These are phyloP conservation scores for Lasioglossum zephyrum DNA, from an alignment of 2,888 invertebrate species.

Conservation along the genomic window DNA sequence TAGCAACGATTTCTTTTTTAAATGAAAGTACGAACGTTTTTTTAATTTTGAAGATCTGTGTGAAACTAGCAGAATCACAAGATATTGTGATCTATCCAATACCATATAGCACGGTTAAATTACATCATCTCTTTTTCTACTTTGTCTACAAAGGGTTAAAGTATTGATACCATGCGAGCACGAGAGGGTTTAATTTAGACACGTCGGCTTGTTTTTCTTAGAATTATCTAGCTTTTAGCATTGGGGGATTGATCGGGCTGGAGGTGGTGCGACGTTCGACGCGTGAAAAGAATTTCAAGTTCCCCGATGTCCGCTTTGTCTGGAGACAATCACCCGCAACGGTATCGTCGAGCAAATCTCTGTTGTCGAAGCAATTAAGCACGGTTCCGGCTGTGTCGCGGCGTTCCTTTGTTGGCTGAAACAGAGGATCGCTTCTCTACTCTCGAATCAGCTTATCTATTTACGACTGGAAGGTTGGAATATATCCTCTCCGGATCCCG, in stretches of 20 bases:
- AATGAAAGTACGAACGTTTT: no score
- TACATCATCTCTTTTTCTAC: no score
- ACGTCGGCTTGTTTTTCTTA: neutral
- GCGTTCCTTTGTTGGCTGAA: neutral
- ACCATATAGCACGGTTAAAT: no score
- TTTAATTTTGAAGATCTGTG: no score
- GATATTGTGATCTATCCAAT: no score
- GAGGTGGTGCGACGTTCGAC: neutral
- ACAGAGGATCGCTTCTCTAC: neutral
- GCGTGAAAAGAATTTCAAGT: neutral
- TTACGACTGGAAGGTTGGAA: neutral
- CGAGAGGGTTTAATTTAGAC: neutral
- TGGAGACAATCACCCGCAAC: neutral
- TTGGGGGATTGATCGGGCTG: neutral
- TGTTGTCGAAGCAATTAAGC: neutral
- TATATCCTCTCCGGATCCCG: neutral
- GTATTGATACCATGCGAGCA: neutral
- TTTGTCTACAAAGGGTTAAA: neutral
- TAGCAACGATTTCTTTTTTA: no score
- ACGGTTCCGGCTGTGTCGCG: conserved; percentile 1
- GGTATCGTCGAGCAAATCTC: neutral
- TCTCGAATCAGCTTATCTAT: neutral
- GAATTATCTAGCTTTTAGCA: neutral
- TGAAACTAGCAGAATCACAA: no score
- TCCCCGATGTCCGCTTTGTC: neutral